Conservation (phyloP, 2,797 vertebrate genomes). For the Leptoclinus maculatus region DNA sequence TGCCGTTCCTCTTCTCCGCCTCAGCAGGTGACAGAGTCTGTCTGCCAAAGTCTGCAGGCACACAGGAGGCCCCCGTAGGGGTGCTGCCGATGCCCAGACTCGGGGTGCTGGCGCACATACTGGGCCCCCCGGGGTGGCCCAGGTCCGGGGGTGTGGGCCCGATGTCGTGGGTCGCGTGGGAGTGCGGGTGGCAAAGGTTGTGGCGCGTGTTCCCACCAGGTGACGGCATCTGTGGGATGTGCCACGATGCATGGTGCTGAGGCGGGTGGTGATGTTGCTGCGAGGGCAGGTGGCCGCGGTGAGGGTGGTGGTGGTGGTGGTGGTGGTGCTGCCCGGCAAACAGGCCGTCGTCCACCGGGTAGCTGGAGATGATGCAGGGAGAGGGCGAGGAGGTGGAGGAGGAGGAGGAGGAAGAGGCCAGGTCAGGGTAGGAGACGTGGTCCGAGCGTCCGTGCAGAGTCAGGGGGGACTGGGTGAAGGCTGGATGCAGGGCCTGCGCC, state of each 20-base stretch:
- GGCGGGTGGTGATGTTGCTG: conserved; percentile 89
- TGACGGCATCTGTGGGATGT: conserved; percentile 94
- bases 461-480: conserved; percentile 94
- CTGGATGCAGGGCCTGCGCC: conserved; percentile 93
- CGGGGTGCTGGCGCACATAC: conserved; percentile 91
- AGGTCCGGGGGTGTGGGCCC: conserved; percentile 84
- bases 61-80: conserved; percentile 91
- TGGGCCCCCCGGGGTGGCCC: conserved; percentile 89
- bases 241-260: conserved; percentile 93
- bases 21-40: conserved; percentile 94
- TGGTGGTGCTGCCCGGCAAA: conserved; percentile 91
- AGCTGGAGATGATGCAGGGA: conserved; percentile 93
- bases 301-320: conserved; percentile 55
- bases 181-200: conserved; percentile 90
- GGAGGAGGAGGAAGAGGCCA: conserved; percentile 89
- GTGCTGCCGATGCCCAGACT: conserved; percentile 89
- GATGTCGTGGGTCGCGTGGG: conserved; percentile 75
- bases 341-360: conserved; percentile 92
- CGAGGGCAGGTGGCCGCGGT: conserved; percentile 81
- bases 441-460: conserved; percentile 96
- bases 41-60: conserved; percentile 93
- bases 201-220: conserved; percentile 84
- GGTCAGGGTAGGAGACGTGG: conserved; percentile 96
- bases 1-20: conserved; percentile 92
- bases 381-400: conserved; percentile 91